Conservation (phyloP, 2,888 invertebrate species). For the Chaetogeoica ovagalla region DNA sequence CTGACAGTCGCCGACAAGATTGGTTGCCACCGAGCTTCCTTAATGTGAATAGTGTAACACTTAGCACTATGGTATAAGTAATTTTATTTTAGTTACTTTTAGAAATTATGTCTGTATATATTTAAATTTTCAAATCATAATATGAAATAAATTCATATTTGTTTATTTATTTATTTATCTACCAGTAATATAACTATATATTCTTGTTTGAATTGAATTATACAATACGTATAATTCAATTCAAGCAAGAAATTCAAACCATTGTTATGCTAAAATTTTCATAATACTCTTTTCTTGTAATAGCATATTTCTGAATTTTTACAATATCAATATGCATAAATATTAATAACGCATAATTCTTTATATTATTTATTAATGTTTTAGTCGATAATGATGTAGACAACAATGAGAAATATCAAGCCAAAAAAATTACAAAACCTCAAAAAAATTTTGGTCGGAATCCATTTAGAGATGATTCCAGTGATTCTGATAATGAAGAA, state of each 20-base stretch:
- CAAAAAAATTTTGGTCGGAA: slow-evolving; percentile 40
- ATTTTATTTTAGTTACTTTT: too few species aligned
- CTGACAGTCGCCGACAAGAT: too few species aligned
- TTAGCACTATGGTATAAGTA: too few species aligned
- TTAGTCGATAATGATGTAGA: slow-evolving; percentile 14
- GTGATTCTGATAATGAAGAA: slow-evolving; percentile 45
- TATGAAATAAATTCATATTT: not conserved
- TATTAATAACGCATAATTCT: not conserved
- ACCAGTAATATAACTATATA: not conserved
- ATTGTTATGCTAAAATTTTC: not conserved
- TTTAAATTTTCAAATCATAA: not conserved
- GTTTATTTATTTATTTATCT: not conserved
- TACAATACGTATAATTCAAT: not conserved
- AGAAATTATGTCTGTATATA: not conserved
- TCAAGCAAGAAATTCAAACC: too few species aligned
- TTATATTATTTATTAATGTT: not conserved
- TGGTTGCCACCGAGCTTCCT: too few species aligned
- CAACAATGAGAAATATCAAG: slow-evolving; percentile 14
- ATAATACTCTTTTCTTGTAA: not conserved
- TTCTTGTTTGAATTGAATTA: too few species aligned
- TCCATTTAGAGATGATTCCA: slow-evolving; percentile 47
- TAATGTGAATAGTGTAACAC: too few species aligned
- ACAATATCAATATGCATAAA: too few species aligned
- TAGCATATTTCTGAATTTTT: not conserved
- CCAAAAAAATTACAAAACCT: slow-evolving; percentile 25